A percentile compares a stretch with the other conserved stretches of the same genome.
Evolutionary conservation across 2,797 vertebrate species (phyloP).

Genomic region (Acrossocheilus wenchowensis): DNA sequence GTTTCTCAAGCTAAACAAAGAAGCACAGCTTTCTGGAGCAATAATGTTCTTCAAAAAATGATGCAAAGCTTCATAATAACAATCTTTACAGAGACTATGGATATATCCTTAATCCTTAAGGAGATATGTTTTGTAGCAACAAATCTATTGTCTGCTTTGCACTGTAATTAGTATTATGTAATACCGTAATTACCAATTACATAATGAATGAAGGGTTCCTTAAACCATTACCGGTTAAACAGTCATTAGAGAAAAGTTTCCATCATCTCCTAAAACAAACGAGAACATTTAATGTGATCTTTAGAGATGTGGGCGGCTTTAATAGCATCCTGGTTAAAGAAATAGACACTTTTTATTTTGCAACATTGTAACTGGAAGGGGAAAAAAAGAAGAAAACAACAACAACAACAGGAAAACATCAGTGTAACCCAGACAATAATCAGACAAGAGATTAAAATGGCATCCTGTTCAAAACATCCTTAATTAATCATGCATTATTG

Average conservation of each 20-base stretch:
- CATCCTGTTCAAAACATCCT: neutral
- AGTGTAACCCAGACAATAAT: neutral
- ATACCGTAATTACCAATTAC: conserved; percentile 26
- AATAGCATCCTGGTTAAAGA: neutral
- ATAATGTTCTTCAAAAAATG: neutral
- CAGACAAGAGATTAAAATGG: neutral
- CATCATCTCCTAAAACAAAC: neutral
- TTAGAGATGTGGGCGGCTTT: neutral
- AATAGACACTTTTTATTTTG: neutral
- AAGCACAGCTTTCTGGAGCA: neutral
- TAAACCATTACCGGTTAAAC: conserved; percentile 15
- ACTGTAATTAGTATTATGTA: conserved; percentile 12
- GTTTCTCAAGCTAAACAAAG: neutral
- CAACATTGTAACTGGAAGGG: neutral
- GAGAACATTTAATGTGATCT: neutral
- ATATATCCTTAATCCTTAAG: neutral
- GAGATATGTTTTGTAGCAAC: neutral
- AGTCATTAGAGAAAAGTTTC: conserved; percentile 11
- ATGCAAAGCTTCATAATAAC: neutral
- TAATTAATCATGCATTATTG: neutral
- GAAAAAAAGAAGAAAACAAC: neutral
- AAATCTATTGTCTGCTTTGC: conserved; percentile 10
- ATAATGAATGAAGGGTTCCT: conserved; percentile 20
- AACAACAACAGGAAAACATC: neutral
- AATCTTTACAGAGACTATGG: neutral